Percentiles rank a stretch among this genome's conserved stretches.
phyloP scores from a whole-genome alignment of 2,888 invertebrate genomes.

The Venustoraphidia nigricollis region DNA sequence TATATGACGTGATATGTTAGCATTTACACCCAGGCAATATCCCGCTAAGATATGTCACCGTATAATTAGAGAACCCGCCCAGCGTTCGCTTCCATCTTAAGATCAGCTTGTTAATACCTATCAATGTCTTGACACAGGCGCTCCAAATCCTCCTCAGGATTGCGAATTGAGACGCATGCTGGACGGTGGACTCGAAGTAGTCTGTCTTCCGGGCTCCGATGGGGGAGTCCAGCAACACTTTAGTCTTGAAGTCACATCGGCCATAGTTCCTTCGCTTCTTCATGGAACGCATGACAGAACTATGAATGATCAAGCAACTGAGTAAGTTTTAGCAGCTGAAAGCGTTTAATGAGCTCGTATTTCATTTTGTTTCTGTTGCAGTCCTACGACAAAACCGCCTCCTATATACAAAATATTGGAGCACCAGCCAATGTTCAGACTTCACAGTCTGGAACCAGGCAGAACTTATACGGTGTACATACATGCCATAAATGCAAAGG shows the following conservation, averaged over 20 bases:
- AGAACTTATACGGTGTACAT: constrained; percentile 63
- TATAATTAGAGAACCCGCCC: too few species aligned
- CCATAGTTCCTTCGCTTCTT: constrained; percentile 17
- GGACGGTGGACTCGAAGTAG: constrained; percentile 43
- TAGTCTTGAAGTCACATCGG: constrained; percentile 51
- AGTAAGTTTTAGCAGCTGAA: constrained; percentile 8
- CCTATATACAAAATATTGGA: constrained; percentile 48
- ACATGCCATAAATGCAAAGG: constrained; percentile 69
- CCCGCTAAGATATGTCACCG: too few species aligned
- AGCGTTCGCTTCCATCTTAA: neutral
- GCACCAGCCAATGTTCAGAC: constrained; percentile 50
- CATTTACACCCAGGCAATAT: neutral
- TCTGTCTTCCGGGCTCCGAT: constrained; percentile 63
- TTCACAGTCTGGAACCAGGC: constrained; percentile 60
- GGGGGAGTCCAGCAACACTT: constrained; percentile 73
- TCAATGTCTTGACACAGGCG: constrained; percentile 31
- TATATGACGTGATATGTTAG: constrained; percentile 1
- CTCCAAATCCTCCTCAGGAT: constrained; percentile 60
- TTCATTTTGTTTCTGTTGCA: neutral
- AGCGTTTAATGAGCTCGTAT: neutral
- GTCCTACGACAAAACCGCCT: constrained; percentile 18
- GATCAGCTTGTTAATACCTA: neutral
- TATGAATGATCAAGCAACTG: constrained; percentile 24
- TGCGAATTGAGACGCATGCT: constrained; percentile 56
- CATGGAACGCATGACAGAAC: neutral